Evolutionary conservation across 2,113 vertebrate species (phyloP), one percentile per base, ranked within the genome.

Genomic region (Burhinus bistriatus): DNA sequence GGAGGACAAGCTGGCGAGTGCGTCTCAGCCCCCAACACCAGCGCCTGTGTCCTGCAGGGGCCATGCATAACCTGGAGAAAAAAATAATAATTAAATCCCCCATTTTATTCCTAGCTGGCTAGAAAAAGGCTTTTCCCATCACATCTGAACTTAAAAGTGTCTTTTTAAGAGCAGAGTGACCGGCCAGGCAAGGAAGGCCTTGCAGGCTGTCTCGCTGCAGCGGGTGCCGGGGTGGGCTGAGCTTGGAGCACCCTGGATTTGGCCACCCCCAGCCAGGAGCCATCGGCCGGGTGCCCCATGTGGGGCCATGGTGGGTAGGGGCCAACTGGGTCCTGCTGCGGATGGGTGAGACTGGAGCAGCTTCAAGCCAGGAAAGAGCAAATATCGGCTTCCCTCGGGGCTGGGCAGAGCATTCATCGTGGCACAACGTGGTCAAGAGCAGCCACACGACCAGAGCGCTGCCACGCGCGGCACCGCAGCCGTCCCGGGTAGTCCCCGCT

Each of bases 281-380:
- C 3, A 1, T 5, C 57, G 2, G 0, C 38, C 8, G 0, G 17
- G 22, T 18, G 49, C 45, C 34, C 38, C 4, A 3, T 17, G 16
- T 1, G 7, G 30, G 58, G 22, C 36, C 0, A 0, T 1, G 25
- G 16, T 30, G 44, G 40, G 26, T 73, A 45, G 40, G 54, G 34
- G 11, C 8, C 42, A 7, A 38, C 32, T 2, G 62, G 34, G 30
- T 54, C 54, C 64, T 58, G 64, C 49, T 64, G 44, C 1, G 1
- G 38, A 9, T 13, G 8, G 38, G 51, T 14, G 38, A 51, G 44
- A 3, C 14, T 7, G 42, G 82, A 54, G 78, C 44, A 55, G 40
- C 38, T 36, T 49, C 64, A 2, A 58, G 42, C 5, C 6, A 4
- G 36, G 52, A 12, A 29, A 13, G 5, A 20, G 42, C 32, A n/a